These are phyloP conservation scores for Periplaneta americana DNA, from an alignment of 1,140 invertebrate species.

Conservation along the genomic window DNA sequence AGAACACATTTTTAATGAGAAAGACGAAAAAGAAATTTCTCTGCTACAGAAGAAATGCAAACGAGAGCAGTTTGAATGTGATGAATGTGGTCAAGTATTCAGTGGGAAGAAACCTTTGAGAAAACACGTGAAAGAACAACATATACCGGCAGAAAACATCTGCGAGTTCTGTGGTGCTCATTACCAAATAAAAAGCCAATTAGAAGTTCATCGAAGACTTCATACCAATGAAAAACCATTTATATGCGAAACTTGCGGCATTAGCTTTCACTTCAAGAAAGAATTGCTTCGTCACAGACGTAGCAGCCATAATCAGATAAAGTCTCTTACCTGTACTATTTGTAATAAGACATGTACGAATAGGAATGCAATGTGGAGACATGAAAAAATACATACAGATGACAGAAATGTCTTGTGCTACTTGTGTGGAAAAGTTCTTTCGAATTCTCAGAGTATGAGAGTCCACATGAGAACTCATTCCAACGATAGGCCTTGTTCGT, in stretches of 20 bases:
- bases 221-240: constrained; percentile 17
- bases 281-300: constrained; percentile 1
- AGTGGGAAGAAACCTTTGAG: constrained; percentile 5
- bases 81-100: constrained; percentile 2
- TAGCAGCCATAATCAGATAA: background rate
- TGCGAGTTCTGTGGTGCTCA: constrained; percentile 14
- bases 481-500: constrained; percentile 8
- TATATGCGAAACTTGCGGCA: background rate
- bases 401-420: constrained; percentile 10
- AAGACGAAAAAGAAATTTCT: background rate
- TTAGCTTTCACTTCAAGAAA: constrained; percentile 12
- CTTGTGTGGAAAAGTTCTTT: constrained; percentile 14
- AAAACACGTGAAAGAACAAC: background rate
- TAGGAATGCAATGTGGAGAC: constrained; percentile 12
- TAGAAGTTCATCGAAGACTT: constrained; percentile 1
- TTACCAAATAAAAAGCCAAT: constrained; percentile 6
- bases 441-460: constrained; percentile 10
- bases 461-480: constrained; percentile 15
- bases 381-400: constrained; percentile 13
- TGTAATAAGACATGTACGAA: constrained; percentile 5
- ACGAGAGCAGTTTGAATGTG: background rate
- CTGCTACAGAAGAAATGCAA: constrained; percentile 1
- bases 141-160: constrained; percentile 12
- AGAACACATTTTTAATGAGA: constrained; percentile 6
- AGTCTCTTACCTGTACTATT: constrained; percentile 6